Percentiles rank a stretch among this genome's conserved stretches.
Evolutionary conservation across 2,113 vertebrate genomes (phyloP).

Genomic region (Albula goreensis): DNA sequence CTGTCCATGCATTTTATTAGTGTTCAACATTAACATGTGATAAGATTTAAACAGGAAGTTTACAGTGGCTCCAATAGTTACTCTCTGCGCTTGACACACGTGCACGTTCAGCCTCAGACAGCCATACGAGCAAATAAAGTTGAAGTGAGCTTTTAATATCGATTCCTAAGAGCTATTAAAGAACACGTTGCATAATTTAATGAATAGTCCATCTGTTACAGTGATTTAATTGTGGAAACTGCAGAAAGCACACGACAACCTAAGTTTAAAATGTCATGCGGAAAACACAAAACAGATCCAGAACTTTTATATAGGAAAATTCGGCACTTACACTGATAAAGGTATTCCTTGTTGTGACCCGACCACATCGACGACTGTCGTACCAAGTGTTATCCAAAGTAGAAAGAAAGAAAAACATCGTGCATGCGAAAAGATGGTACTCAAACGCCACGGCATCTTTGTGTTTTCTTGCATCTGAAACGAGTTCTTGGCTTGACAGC

Average conservation of each 20-base stretch:
- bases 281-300: neutral
- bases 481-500: slow-evolving; percentile 4
- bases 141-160: neutral
- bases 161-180: neutral
- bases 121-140: neutral
- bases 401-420: slow-evolving; percentile 62
- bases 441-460: slow-evolving; percentile 69
- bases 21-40: neutral
- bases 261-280: slow-evolving; percentile 1
- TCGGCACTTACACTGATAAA: slow-evolving; percentile 89
- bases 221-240: neutral
- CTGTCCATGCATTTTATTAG: neutral
- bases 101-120: neutral
- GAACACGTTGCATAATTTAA: neutral
- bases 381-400: slow-evolving; percentile 76
- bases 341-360: slow-evolving; percentile 92
- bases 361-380: slow-evolving; percentile 71
- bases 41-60: neutral
- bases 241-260: neutral
- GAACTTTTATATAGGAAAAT: neutral
- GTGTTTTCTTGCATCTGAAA: slow-evolving; percentile 35
- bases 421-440: slow-evolving; percentile 51
- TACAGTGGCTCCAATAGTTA: neutral
- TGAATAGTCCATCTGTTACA: neutral
- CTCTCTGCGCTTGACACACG: neutral